These are phyloP conservation scores for Frankliniella intonsa DNA, from an alignment of 2,888 invertebrate species.

Conservation along the genomic window DNA sequence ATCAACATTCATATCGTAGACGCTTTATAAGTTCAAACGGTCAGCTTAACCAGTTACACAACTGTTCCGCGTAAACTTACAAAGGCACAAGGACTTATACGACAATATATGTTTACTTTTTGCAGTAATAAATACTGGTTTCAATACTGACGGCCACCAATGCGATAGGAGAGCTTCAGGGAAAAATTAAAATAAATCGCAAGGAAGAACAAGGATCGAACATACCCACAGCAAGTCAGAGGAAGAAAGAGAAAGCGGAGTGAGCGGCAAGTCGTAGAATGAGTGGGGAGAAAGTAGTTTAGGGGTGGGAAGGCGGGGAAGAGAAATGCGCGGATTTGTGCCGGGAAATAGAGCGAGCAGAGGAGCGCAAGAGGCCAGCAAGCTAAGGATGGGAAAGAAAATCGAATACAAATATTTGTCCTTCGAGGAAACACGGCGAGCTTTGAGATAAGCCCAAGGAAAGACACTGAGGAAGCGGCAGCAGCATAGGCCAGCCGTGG, in stretches of 20 bases:
- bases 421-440: background rate
- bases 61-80: too few species aligned
- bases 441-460: constrained; percentile 5
- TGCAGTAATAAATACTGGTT: too few species aligned
- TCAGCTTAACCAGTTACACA: too few species aligned
- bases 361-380: background rate
- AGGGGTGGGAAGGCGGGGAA: background rate
- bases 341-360: too few species aligned
- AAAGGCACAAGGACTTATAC: too few species aligned
- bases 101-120: too few species aligned
- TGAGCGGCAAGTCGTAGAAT: background rate
- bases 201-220: too few species aligned
- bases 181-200: too few species aligned
- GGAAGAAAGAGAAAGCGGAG: background rate
- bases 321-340: background rate
- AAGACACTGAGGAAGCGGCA: background rate
- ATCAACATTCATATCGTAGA: too few species aligned
- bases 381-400: background rate
- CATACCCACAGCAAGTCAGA: background rate
- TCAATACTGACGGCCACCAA: too few species aligned
- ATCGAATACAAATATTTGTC: constrained; percentile 21
- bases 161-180: too few species aligned
- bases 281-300: background rate
- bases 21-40: too few species aligned
- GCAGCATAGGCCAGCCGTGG: background rate